Evolutionary conservation across 2,113 vertebrate genomes (phyloP).

Genomic region (pig (Sus scrofa)): T2T-Sscrofa CM000819.6:132900501-132901000

Average conservation of each 20-base stretch:
- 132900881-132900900: neutral
- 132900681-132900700: neutral
- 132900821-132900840: too few relatives aligned
- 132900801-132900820: too few relatives aligned
- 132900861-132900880: too few relatives aligned
- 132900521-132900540: neutral
- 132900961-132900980: neutral
- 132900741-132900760: too few relatives aligned
- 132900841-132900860: too few relatives aligned
- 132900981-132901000: conserved; percentile 11
- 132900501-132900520: neutral
- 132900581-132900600: neutral
- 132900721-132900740: too few relatives aligned
- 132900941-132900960: conserved; percentile 24
- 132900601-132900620: neutral
- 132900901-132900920: conserved; percentile 24
- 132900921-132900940: neutral
- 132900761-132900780: too few relatives aligned
- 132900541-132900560: neutral
- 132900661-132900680: conserved; percentile 7
- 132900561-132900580: neutral
- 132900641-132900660: conserved; percentile 45
- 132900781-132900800: too few relatives aligned
- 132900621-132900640: neutral
- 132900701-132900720: too few relatives aligned